Percentiles rank a stretch among this genome's conserved stretches.
Conservation (phyloP, 2,888 invertebrate genomes). For the Neoaliturus tenellus region DNA sequence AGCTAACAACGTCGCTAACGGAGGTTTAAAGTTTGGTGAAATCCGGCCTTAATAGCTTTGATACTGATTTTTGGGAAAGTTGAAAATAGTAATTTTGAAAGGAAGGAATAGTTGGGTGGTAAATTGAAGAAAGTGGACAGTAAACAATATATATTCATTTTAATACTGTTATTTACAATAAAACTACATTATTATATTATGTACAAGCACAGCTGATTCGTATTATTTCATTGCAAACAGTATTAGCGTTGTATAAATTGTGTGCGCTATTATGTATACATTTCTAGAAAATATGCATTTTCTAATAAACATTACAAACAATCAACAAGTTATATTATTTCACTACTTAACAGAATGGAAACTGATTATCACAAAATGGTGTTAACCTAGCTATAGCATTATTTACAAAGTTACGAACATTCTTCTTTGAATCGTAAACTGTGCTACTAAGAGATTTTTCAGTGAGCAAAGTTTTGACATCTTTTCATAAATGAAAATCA, state of each 20-base stretch:
- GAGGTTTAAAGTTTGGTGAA: too few species aligned
- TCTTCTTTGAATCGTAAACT: too few species aligned
- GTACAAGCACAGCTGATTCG: constrained; percentile 34
- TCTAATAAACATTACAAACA: constrained; percentile 19
- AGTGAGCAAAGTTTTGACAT: too few species aligned
- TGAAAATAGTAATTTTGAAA: too few species aligned
- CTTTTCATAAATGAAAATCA: too few species aligned
- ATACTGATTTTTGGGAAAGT: too few species aligned
- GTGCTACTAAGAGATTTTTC: too few species aligned
- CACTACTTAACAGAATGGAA: constrained; percentile 1
- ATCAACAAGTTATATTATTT: constrained; percentile 25
- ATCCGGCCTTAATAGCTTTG: too few species aligned
- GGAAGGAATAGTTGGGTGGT: too few species aligned
- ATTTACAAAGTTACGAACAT: too few species aligned
- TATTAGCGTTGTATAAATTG: neutral
- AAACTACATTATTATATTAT: constrained; percentile 28
- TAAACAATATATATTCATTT: constrained; percentile 40
- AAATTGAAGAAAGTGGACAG: too few species aligned
- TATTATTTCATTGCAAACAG: neutral
- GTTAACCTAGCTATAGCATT: neutral
- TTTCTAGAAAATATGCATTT: constrained; percentile 19
- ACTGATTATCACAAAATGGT: constrained; percentile 15
- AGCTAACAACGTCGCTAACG: too few species aligned
- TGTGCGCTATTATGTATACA: constrained; percentile 35
- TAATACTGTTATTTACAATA: constrained; percentile 49